Evolutionary conservation across 2,888 invertebrate genomes (phyloP).

Genomic region (Gonocerus acuteangulatus): DNA sequence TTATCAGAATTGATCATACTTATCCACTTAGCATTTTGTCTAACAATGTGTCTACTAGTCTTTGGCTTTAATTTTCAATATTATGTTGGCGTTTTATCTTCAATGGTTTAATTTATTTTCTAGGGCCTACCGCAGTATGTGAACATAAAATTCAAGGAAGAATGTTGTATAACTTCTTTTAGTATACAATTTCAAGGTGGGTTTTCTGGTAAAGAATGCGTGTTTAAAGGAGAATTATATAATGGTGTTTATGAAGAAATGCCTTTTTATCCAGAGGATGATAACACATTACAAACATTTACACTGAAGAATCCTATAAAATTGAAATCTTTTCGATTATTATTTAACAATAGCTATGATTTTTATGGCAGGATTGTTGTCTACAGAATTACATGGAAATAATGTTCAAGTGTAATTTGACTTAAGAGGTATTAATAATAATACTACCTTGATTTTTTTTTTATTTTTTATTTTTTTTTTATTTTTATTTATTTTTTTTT

Average conservation of each 20-base stretch:
- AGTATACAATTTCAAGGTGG: conserved; percentile 16
- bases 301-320: background rate
- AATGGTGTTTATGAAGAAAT: background rate
- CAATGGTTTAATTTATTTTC: no score
- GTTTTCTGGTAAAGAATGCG: background rate
- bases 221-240: conserved; percentile 1
- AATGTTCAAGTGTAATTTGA: no score
- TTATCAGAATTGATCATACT: no score
- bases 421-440: no score
- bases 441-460: no score
- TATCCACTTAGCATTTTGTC: no score
- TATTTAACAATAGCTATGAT: conserved; percentile 5
- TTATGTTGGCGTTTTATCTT: no score
- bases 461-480: no score
- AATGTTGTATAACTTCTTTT: background rate
- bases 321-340: background rate
- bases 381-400: background rate
- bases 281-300: conserved; percentile 6
- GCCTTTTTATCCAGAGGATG: conserved; percentile 3
- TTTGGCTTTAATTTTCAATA: no score
- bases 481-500: no score
- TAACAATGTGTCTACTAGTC: no score
- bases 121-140: conserved; percentile 10
- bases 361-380: conserved; percentile 9
- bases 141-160: conserved; percentile 6